Conservation (phyloP, 2,888 invertebrate species). For the Lepidocyrtoides sp. region DNA sequence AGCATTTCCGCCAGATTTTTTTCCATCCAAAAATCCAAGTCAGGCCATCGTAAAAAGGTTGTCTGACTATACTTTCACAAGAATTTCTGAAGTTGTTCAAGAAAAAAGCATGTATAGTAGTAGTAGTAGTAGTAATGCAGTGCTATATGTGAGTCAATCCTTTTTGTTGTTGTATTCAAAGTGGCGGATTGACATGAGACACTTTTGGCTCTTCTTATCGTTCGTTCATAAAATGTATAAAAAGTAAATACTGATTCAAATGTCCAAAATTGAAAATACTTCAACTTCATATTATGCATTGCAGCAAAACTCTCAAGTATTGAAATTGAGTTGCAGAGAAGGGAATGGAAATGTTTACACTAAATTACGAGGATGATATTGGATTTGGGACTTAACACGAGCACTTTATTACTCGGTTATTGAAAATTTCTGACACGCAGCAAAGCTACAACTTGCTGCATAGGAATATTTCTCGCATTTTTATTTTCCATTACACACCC, state of each 20-base stretch:
- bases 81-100: background rate
- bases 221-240: too few species aligned
- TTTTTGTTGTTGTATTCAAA: background rate
- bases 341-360: conserved; percentile 1
- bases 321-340: background rate
- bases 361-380: conserved; percentile 13
- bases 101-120: background rate
- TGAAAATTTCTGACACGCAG: background rate
- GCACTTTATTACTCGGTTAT: background rate
- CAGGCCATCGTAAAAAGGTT: background rate
- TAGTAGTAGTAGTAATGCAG: too few species aligned
- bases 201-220: too few species aligned
- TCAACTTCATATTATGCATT: background rate
- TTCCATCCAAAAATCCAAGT: background rate
- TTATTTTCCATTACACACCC: background rate
- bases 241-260: too few species aligned
- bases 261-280: too few species aligned
- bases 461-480: background rate
- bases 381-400: conserved; percentile 28
- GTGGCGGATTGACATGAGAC: background rate
- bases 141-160: background rate
- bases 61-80: background rate
- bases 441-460: background rate
- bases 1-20: background rate
- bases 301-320: background rate